Conservation (phyloP, 2,113 vertebrate species). For the Daphoenositta chrysoptera region DNA sequence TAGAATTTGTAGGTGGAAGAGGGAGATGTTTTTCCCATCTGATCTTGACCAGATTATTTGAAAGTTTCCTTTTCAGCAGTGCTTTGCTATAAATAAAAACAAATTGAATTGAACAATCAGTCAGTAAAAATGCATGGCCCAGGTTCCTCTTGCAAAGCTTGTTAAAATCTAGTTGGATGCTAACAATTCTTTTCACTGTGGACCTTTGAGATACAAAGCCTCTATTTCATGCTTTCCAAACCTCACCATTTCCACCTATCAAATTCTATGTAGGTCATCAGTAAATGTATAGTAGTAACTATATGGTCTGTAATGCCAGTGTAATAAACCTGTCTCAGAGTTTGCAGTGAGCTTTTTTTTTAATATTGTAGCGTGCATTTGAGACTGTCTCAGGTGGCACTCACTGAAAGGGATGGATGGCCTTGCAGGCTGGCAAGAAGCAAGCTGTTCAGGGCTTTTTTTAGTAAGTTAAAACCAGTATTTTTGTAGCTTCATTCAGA, state of each 20-base stretch:
- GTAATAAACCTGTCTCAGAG: neutral
- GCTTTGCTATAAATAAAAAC: neutral
- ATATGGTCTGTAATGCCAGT: neutral
- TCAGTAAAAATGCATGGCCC: neutral
- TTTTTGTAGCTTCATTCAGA: neutral
- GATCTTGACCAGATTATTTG: neutral
- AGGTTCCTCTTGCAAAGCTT: neutral
- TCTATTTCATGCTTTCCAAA: neutral
- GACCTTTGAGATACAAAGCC: neutral
- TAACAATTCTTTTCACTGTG: neutral
- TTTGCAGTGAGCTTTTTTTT: neutral
- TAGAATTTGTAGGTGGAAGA: neutral
- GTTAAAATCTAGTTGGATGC: neutral
- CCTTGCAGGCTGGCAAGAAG: neutral
- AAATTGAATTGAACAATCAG: neutral
- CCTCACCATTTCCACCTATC: neutral
- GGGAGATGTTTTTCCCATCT: neutral
- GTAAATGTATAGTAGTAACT: neutral
- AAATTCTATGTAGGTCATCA: neutral
- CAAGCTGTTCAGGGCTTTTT: neutral
- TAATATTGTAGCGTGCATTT: neutral
- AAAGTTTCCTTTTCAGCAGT: neutral
- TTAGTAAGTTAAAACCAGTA: neutral
- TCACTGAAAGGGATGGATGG: neutral
- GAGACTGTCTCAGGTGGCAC: neutral